Conservation (phyloP, 1,140 invertebrate species). For the Neodiprion virginianus region DNA sequence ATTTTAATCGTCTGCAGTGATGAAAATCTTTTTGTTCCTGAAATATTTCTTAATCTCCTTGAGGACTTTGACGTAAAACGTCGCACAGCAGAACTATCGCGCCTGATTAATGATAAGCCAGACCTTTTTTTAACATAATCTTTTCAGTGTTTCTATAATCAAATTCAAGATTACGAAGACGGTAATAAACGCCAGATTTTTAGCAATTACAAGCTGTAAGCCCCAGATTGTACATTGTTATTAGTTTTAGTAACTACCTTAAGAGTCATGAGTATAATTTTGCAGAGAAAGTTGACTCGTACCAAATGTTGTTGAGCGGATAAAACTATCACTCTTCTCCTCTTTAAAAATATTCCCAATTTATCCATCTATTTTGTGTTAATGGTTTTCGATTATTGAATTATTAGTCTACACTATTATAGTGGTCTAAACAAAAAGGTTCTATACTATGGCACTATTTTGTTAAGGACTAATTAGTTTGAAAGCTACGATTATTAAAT, state of each 20-base stretch:
- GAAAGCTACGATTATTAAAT: too few species aligned
- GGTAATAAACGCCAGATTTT: background rate
- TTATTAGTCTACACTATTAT: conserved; percentile 1
- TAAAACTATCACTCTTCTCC: conserved; percentile 28
- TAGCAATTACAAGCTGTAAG: background rate
- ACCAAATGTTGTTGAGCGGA: background rate
- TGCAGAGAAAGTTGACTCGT: background rate
- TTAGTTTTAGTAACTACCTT: background rate
- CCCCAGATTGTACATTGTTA: background rate
- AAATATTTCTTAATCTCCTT: too few species aligned
- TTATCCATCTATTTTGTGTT: conserved; percentile 31
- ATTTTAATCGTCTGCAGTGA: too few species aligned
- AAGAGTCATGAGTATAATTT: background rate
- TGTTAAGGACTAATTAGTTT: too few species aligned
- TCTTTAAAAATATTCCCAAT: conserved; percentile 51
- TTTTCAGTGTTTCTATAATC: background rate
- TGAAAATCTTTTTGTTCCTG: too few species aligned
- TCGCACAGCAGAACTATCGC: too few species aligned
- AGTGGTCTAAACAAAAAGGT: background rate
- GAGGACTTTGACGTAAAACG: too few species aligned
- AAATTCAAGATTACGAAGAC: background rate
- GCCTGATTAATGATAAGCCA: background rate
- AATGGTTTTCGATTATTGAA: background rate
- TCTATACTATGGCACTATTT: background rate
- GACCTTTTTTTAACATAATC: background rate